Base-by-base conservation (phyloP, 2,797 vertebrate species). In the Spinus pinus region DNA sequence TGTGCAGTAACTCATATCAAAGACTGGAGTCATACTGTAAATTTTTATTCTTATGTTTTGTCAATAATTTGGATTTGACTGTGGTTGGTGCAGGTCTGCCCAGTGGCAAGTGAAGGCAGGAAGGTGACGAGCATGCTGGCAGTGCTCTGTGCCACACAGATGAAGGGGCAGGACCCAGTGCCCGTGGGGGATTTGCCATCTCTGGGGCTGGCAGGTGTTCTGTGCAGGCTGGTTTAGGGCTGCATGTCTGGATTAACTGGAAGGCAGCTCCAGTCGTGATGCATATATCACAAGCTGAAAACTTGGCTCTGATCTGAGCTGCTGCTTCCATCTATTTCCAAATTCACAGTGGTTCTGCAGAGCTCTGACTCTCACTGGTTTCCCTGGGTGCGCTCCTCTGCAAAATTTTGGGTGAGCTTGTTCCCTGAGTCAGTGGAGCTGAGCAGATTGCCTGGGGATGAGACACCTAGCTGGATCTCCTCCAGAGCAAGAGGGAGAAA, bases 171-270 rank as follows among this genome's bases (percentile, higher is more conserved):
- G 3, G 6, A 20, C 56, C 74, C 17, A 0, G 19, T 57, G 35
- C 35, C 0, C 0, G 0, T 23, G 50, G n/a, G n/a, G 30, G 11
- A 3, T 67, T 31, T 14, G n/a, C 53, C 23, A 16, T 21, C 13
- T 33, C 2, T 6, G 2, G 46, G 4, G 11, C 17, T 53, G 19
- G 13, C 25, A 3, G 16, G 16, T 46, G 42, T 49, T 80, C 41
- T 77, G 71, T 16, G 53, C 70, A 30, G 51, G 21, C 47, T 72
- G 69, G 17, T 53, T 30, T 33, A 15, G 56, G 35, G 28, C 4
- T 58, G 31, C 0, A 0, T 30, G 28, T 58, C 69, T 5, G 1
- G 21, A 67, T 64, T 53, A 21, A 37, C 71, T 66, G 35, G 33
- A 71, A 90, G 57, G 53, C 54, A 84, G 9, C 73, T 77, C 46